Percentiles rank a stretch among this genome's conserved stretches.
Conservation (phyloP, 92 coral and sea anemone genomes). For the Anthopleura xanthogrammica region DNA sequence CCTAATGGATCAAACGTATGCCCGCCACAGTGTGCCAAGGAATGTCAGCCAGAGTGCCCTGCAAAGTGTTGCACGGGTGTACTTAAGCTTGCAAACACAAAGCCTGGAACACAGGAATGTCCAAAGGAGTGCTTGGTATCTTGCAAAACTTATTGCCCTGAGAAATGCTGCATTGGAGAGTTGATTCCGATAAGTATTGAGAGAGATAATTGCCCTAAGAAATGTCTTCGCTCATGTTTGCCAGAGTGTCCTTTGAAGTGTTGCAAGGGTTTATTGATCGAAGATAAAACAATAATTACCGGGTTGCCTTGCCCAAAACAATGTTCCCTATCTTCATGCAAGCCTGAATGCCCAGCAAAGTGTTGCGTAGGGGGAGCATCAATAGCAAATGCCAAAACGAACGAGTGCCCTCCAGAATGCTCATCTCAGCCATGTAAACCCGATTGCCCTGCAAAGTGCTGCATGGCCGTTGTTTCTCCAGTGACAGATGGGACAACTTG, state of each 20-base stretch:
- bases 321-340: constrained; percentile 46
- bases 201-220: constrained; percentile 15
- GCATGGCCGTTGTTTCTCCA: constrained; percentile 1
- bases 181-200: not conserved
- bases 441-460: constrained; percentile 40
- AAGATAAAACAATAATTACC: constrained; percentile 21
- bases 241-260: constrained; percentile 39
- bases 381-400: not conserved
- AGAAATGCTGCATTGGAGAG: constrained; percentile 18
- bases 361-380: not conserved
- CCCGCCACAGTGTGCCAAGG: constrained; percentile 5
- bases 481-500: not conserved
- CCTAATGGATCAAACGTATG: not conserved
- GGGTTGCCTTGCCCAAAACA: constrained; percentile 40
- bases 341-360: constrained; percentile 64
- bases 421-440: constrained; percentile 21
- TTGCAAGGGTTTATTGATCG: constrained; percentile 29
- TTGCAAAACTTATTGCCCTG: constrained; percentile 1
- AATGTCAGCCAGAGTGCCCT: constrained; percentile 23
- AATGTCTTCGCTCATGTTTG: constrained; percentile 25
- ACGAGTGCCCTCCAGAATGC: constrained; percentile 18
- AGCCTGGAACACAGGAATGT: constrained; percentile 12
- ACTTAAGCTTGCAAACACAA: not conserved
- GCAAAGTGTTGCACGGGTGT: constrained; percentile 9
- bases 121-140: not conserved